A percentile compares a stretch with the other conserved stretches of the same genome.
These are phyloP conservation scores for Epinephelus lanceolatus DNA, from an alignment of 2,113 vertebrate species.

Conservation along the genomic window DNA sequence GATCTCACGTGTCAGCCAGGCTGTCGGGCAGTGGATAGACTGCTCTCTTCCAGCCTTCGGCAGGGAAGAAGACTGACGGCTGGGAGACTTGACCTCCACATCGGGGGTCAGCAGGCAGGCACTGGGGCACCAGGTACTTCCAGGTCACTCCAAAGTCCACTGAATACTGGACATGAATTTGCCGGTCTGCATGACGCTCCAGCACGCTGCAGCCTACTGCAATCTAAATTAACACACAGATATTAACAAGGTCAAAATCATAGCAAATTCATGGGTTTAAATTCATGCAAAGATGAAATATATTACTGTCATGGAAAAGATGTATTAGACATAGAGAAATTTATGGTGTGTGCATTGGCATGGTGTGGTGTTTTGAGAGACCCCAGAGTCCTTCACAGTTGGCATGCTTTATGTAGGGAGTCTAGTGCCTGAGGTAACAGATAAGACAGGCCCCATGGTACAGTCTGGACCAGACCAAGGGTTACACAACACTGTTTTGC, in stretches of 20 bases:
- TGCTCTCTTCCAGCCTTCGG: conserved; percentile 94
- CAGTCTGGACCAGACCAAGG: too few relatives aligned
- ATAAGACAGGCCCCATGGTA: too few relatives aligned
- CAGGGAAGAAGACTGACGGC: conserved; percentile 96
- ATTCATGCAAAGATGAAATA: not conserved
- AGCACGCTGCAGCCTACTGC: conserved; percentile 92
- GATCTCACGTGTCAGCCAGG: conserved; percentile 91
- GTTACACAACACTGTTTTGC: too few relatives aligned
- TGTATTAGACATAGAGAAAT: too few relatives aligned
- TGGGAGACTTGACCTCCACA: conserved; percentile 95
- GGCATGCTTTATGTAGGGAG: too few relatives aligned
- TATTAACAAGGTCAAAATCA: not conserved
- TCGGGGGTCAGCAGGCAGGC: conserved; percentile 94
- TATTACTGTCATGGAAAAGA: too few relatives aligned
- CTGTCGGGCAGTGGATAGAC: conserved; percentile 92
- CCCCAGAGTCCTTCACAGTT: too few relatives aligned
- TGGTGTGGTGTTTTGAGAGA: too few relatives aligned
- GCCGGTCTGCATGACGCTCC: conserved; percentile 91
- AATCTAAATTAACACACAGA: conserved; percentile 83
- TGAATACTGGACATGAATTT: conserved; percentile 96
- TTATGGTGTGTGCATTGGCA: too few relatives aligned
- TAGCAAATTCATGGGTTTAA: not conserved
- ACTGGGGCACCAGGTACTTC: conserved; percentile 96
- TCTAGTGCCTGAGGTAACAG: too few relatives aligned
- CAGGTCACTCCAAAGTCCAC: conserved; percentile 96